Percentiles rank a stretch among this genome's conserved stretches.
Evolutionary conservation across 2,797 vertebrate species (phyloP).

Genomic region (Discoglossus pictus): DNA sequence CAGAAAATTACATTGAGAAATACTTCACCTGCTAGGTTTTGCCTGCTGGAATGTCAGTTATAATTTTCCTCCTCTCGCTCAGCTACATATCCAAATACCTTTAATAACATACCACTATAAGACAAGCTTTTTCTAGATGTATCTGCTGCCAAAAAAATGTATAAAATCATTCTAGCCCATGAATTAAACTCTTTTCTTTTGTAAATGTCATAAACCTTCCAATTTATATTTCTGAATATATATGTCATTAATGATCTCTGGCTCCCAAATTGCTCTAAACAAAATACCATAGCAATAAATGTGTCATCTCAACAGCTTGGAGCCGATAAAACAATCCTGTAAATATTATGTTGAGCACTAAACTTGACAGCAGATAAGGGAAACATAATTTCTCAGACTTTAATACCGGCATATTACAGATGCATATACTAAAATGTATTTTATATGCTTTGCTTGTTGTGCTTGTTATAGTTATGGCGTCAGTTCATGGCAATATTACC

Average conservation of each 20-base stretch:
- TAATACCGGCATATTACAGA: no score
- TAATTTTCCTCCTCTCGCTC: background rate
- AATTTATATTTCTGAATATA: background rate
- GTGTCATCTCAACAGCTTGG: no score
- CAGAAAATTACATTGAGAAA: slow-evolving; percentile 1
- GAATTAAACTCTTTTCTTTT: background rate
- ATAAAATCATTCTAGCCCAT: background rate
- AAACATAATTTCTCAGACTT: no score
- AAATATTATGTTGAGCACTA: no score
- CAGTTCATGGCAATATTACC: no score
- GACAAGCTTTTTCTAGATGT: background rate
- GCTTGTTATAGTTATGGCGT: no score
- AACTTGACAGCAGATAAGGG: no score
- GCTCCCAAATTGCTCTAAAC: background rate
- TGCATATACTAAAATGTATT: no score
- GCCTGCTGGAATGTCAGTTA: slow-evolving; percentile 9
- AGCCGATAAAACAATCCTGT: no score
- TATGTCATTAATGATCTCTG: background rate
- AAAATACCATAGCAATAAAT: no score
- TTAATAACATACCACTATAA: background rate
- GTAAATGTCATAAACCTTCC: background rate
- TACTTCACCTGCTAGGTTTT: slow-evolving; percentile 6
- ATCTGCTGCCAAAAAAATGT: background rate
- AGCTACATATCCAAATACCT: slow-evolving; percentile 20
- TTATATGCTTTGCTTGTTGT: no score